phyloP scores from a whole-genome alignment of 2,113 vertebrate species.

The Callithrix jacchus region DNA sequence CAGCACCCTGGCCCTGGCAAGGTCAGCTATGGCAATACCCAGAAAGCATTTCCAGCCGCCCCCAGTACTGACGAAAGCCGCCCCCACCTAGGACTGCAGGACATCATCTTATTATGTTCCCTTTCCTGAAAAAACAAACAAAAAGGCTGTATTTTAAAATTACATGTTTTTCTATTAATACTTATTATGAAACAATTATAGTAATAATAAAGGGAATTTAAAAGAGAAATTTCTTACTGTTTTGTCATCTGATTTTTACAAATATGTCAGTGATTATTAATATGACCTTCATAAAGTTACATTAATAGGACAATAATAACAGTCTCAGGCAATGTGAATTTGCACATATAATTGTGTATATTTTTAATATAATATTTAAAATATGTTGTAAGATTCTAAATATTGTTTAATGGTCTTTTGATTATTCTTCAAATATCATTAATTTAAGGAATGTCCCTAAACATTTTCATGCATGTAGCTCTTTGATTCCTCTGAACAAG shows the following conservation, averaged over 20 bases:
- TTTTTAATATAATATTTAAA: background rate
- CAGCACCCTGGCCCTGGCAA: background rate
- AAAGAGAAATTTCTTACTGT: background rate
- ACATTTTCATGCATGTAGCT: no score
- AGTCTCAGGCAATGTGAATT: background rate
- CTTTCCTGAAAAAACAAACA: background rate
- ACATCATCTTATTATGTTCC: background rate
- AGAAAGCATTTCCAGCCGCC: background rate
- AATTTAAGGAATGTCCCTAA: background rate
- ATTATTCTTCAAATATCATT: background rate
- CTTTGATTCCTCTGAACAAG: background rate
- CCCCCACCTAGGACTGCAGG: background rate
- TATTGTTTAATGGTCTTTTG: background rate
- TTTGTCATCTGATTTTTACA: background rate
- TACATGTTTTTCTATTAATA: background rate
- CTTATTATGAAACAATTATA: background rate
- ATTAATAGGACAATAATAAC: background rate
- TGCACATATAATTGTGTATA: background rate
- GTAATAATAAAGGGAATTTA: background rate
- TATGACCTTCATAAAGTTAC: background rate
- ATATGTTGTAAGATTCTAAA: background rate
- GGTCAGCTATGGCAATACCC: accelerated
- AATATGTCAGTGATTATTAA: background rate
- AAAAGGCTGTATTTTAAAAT: background rate
- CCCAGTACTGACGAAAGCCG: background rate